These are phyloP conservation scores for Piezodorus guildinii DNA, from an alignment of 1,140 invertebrate species.

Conservation along the genomic window DNA sequence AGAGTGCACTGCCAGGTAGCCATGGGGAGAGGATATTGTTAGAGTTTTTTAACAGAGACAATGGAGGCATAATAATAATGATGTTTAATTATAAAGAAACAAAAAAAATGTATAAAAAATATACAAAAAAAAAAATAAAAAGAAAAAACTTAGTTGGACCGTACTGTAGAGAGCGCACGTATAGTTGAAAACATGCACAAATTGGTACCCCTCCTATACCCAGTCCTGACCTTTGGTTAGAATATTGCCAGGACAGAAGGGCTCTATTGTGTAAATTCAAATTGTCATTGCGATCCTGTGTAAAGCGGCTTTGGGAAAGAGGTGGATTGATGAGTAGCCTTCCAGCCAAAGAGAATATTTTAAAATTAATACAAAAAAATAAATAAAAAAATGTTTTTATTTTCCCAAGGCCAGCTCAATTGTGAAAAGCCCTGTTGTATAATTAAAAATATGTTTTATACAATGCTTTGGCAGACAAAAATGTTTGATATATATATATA, in stretches of 20 bases:
- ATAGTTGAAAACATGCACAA: conserved; percentile 20
- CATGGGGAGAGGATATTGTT: background rate
- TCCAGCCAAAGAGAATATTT: conserved; percentile 15
- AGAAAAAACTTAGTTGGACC: conserved; percentile 20
- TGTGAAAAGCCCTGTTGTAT: conserved; percentile 16
- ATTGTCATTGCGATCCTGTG: background rate
- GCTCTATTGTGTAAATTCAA: conserved; percentile 9
- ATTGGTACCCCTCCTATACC: conserved; percentile 7
- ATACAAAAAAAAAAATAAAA: conserved; percentile 15
- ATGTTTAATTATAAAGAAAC: conserved; percentile 16
- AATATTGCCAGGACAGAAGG: background rate
- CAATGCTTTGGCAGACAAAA: conserved; percentile 24
- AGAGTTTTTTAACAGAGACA: conserved; percentile 1
- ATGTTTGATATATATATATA: conserved; percentile 22
- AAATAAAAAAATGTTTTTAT: background rate
- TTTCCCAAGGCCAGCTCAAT: conserved; percentile 16
- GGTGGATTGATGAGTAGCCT: conserved; percentile 8
- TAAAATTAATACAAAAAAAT: too few species aligned
- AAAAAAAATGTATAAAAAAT: conserved; percentile 16
- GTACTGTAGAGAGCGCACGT: conserved; percentile 21
- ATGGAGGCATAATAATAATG: background rate
- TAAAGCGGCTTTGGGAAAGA: conserved; percentile 17
- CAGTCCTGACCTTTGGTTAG: conserved; percentile 15
- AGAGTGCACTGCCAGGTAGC: background rate
- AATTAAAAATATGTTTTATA: conserved; percentile 25